These are phyloP conservation scores for Harpagoxenus sublaevis DNA, from an alignment of 2,888 invertebrate species.

Conservation along the genomic window DNA sequence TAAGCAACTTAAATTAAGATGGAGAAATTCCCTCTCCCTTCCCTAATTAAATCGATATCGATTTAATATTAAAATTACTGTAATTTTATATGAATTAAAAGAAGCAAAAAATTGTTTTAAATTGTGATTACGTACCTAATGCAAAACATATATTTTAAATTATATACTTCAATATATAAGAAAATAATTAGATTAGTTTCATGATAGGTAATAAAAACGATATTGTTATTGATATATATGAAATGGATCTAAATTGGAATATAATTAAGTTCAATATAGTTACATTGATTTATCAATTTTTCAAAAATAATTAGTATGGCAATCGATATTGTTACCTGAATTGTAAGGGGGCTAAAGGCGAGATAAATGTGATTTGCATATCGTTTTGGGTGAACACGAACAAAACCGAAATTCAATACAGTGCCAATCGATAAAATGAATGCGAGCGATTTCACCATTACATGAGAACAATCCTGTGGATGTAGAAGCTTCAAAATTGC, in stretches of 20 bases:
- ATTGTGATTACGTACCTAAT: not conserved
- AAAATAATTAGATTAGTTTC: not conserved
- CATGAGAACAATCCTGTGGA: conserved; percentile 6
- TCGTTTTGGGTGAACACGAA: not conserved
- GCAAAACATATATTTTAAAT: not conserved
- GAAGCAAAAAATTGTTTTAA: not conserved
- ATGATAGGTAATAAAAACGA: not conserved
- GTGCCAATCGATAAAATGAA: conserved; percentile 28
- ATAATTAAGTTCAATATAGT: not conserved
- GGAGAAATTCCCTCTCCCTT: no score
- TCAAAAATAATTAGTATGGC: conserved; percentile 5
- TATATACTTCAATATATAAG: not conserved
- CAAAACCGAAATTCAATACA: conserved; percentile 32
- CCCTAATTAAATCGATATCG: no score
- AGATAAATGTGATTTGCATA: conserved; percentile 44
- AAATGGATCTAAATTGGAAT: conserved; percentile 12
- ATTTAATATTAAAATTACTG: no score
- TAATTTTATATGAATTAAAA: not conserved
- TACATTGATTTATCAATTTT: not conserved
- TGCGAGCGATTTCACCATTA: conserved; percentile 6
- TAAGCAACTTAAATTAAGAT: no score
- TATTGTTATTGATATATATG: not conserved
- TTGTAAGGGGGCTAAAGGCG: not conserved
- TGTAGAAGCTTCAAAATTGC: conserved; percentile 17
- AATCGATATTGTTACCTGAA: conserved; percentile 3